A percentile compares a stretch with the other conserved stretches of the same genome.
Conservation (phyloP, 1,140 invertebrate species). For the Halotydeus destructor region DNA sequence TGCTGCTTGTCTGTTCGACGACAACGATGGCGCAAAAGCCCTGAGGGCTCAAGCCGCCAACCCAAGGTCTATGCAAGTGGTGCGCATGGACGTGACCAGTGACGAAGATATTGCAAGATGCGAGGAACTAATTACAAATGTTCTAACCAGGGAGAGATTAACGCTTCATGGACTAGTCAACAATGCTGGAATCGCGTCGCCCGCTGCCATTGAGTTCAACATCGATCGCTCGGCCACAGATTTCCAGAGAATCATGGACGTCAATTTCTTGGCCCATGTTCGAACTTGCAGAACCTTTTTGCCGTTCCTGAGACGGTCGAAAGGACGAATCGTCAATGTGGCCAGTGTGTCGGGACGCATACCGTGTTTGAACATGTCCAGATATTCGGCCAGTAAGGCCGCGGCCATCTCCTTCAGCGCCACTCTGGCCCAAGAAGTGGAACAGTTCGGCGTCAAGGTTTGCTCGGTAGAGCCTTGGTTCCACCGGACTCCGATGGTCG, state of each 20-base stretch:
- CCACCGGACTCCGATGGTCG: too few relatives aligned
- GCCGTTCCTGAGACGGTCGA: conserved; percentile 40
- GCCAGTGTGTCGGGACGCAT: conserved; percentile 26
- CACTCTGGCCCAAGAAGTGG: too few relatives aligned
- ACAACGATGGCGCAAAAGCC: conserved; percentile 21
- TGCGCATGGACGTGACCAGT: conserved; percentile 27
- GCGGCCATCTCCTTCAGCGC: too few relatives aligned
- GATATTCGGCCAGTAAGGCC: conserved; percentile 9
- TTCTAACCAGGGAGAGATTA: not conserved
- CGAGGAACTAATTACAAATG: not conserved
- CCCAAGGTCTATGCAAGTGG: conserved; percentile 18
- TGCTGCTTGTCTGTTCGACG: conserved; percentile 28
- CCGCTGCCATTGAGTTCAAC: conserved; percentile 4
- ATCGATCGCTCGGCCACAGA: not conserved
- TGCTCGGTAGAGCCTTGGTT: too few relatives aligned
- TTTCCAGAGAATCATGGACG: conserved; percentile 23
- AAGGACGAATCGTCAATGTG: conserved; percentile 32
- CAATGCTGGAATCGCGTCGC: conserved; percentile 43
- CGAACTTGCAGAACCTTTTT: conserved; percentile 39
- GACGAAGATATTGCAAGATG: conserved; percentile 8
- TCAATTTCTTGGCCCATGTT: conserved; percentile 43
- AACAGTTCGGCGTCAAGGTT: too few relatives aligned
- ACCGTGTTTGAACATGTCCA: conserved; percentile 6
- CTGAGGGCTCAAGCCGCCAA: conserved; percentile 12
- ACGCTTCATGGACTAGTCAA: conserved; percentile 63